phyloP scores from a whole-genome alignment of 1,140 invertebrate species.

The Phymorhynchus buccinoides region DNA sequence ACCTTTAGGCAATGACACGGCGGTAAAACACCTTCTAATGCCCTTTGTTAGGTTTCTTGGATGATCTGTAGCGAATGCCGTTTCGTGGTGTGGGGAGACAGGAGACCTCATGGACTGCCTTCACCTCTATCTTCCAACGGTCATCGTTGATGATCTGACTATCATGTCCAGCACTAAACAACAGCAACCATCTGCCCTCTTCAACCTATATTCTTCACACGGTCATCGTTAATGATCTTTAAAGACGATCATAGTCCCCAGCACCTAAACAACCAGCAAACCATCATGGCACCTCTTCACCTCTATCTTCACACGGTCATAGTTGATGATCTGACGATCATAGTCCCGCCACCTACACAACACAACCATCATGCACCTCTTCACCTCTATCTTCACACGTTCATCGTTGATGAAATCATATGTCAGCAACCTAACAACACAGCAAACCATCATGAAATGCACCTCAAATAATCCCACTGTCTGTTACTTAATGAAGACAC shows the following conservation, averaged over 20 bases:
- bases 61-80: slow-evolving; percentile 74
- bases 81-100: slow-evolving; percentile 73
- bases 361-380: slow-evolving; percentile 56
- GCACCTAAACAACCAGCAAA: slow-evolving; percentile 63
- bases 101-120: slow-evolving; percentile 71
- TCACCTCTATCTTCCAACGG: slow-evolving; percentile 71
- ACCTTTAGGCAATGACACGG: slow-evolving; percentile 75
- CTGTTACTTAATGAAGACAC: too few relatives aligned
- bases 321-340: slow-evolving; percentile 74
- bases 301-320: slow-evolving; percentile 73
- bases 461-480: too few relatives aligned
- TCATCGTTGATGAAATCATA: slow-evolving; percentile 77
- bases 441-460: too few relatives aligned
- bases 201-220: too few relatives aligned
- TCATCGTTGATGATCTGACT: too few relatives aligned
- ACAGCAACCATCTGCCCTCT: too few relatives aligned
- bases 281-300: slow-evolving; percentile 50
- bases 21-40: slow-evolving; percentile 74
- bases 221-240: slow-evolving; percentile 75
- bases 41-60: too few relatives aligned
- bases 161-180: too few relatives aligned
- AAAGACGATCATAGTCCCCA: slow-evolving; percentile 75
- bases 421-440: slow-evolving; percentile 71
- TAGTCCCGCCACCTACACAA: too few relatives aligned
- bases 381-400: slow-evolving; percentile 71